Evolutionary conservation across 2,113 vertebrate species (phyloP).

Genomic region (Suricata suricatta): DNA sequence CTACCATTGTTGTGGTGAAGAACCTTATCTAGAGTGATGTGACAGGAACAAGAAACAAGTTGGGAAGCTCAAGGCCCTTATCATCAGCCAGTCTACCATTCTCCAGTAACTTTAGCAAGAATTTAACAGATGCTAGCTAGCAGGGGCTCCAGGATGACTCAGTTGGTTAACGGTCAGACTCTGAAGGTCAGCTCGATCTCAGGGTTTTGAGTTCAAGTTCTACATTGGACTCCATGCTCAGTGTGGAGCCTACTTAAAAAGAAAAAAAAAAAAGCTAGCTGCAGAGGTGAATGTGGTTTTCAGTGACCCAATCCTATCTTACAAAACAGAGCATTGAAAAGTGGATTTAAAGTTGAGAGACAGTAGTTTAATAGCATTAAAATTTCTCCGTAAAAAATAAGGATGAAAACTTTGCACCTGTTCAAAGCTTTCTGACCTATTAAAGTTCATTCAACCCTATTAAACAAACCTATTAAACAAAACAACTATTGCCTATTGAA

Average conservation of each 20-base stretch:
- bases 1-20: not conserved
- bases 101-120: not conserved
- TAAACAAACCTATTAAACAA: not conserved
- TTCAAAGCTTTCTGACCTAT: not conserved
- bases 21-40: not conserved
- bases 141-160: too few species aligned
- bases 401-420: not conserved
- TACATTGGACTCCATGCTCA: too few species aligned
- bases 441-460: not conserved
- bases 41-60: not conserved
- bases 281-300: not conserved
- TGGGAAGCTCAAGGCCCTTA: not conserved
- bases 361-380: not conserved
- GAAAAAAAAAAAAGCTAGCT: not conserved
- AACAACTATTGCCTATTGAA: not conserved
- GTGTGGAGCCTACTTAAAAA: too few species aligned
- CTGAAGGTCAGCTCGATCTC: too few species aligned
- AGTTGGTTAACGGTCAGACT: too few species aligned
- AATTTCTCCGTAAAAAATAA: not conserved
- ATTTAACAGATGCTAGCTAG: not conserved
- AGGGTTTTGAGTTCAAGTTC: too few species aligned
- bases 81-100: not conserved
- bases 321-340: not conserved
- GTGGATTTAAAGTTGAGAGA: not conserved
- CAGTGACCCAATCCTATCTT: not conserved